Base-by-base conservation (phyloP, 2,113 vertebrate species). In the Xyrauchen texanus region DNA sequence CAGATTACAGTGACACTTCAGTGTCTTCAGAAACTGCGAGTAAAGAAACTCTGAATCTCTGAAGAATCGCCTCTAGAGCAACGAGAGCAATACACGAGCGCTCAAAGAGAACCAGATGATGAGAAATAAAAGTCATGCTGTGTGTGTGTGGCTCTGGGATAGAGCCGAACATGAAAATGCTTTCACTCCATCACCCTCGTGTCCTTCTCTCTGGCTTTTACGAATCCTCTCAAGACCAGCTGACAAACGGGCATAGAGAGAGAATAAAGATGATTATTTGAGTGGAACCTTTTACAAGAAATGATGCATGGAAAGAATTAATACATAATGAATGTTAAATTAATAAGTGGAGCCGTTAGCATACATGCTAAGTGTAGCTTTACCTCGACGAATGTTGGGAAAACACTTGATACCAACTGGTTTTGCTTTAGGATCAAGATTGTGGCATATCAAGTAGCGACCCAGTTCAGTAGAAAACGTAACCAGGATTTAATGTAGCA, bases 101-200 rank as follows among this genome's bases (percentile, higher is more conserved):
- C 52, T 55, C 70, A 73, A 87, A 71, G 13, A 82, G 74, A 82
- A 84, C 84, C 81, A 53, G 79, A 70, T 81, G 21, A 34, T 68
- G 77, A 81, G 82, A 73, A 61, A 73, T 73, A 47, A 60, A 60
- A 73, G 42, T 57, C 34, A 9, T 8, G 13, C 55, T 58, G 5
- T 58, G 87, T 81, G 73, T 83, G 82, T 84, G 87, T 82, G 55
- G 0, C 78, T 84, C 83, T 82, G 83, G 78, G 77, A 72, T 84
- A 7, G 82, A 21, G 5, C 13, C 84, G 88, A 91, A 92, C 91
- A 93, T 85, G 88, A 87, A 93, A 92, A 93, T 87, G 90, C 91
- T 93, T 91, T 93, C 89, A 90, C 85, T 85, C 83, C 84, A 53
- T 82, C 69, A 79, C 79, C 83, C 82, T 79, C 85, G 83, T 52